A percentile compares a stretch with the other conserved stretches of the same genome.
Evolutionary conservation across 2,113 vertebrate genomes (phyloP).

Genomic region (Ranitomeya imitator): DNA sequence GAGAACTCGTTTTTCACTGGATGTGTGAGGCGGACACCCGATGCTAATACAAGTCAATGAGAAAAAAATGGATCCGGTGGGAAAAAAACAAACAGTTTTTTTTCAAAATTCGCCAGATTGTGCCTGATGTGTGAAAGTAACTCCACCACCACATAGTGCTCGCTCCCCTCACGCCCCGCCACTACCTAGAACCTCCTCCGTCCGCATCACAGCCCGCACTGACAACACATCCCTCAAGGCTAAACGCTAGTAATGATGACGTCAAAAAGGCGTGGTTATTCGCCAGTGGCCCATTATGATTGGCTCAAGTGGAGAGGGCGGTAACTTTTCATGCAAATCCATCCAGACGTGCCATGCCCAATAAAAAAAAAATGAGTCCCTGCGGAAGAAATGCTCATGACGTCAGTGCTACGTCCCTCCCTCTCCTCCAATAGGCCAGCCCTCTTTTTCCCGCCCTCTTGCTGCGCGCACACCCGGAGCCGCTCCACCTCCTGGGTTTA

Average conservation of each 20-base stretch:
- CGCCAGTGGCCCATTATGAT: neutral
- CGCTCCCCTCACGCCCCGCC: neutral
- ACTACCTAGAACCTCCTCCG: neutral
- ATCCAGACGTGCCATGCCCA: neutral
- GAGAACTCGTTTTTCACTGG: too few relatives aligned
- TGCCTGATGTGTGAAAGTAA: too few relatives aligned
- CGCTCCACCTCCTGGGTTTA: slow-evolving; percentile 10
- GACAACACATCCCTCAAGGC: neutral
- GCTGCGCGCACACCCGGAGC: slow-evolving; percentile 49
- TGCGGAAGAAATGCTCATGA: slow-evolving; percentile 28
- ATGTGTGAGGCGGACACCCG: too few relatives aligned
- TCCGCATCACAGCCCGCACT: neutral
- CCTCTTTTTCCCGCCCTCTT: slow-evolving; percentile 30
- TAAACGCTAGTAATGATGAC: neutral
- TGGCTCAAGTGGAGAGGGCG: neutral
- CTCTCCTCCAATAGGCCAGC: neutral
- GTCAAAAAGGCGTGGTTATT: neutral
- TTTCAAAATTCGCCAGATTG: too few relatives aligned
- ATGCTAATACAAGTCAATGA: too few relatives aligned
- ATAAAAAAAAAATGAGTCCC: neutral
- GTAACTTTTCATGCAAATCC: neutral
- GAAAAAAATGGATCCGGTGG: too few relatives aligned
- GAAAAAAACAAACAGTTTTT: too few relatives aligned
- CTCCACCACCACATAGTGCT: too few relatives aligned
- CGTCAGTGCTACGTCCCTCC: slow-evolving; percentile 30